These are phyloP conservation scores for Macrosteles quadrilineatus DNA, from an alignment of 1,140 invertebrate species.

Conservation along the genomic window DNA sequence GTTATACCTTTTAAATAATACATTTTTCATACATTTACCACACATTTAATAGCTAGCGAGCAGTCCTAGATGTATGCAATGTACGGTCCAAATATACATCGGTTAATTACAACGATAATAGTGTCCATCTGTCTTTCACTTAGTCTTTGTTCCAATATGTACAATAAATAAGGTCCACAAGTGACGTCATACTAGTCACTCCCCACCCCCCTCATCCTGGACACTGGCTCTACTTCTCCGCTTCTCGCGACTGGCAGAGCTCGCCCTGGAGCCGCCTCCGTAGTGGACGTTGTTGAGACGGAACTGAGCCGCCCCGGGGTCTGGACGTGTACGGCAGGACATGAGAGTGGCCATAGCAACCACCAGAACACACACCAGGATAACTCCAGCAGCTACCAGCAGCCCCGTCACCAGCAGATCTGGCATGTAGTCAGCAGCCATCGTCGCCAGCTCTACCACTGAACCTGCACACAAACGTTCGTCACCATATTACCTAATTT, in stretches of 20 bases:
- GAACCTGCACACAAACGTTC: not conserved
- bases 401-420: conserved; percentile 8
- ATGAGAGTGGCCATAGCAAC: conserved; percentile 4
- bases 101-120: too few relatives aligned
- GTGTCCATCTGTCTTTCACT: too few relatives aligned
- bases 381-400: conserved; percentile 2
- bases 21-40: too few relatives aligned
- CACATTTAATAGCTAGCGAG: too few relatives aligned
- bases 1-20: too few relatives aligned
- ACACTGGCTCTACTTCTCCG: not conserved
- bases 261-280: not conserved
- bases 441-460: not conserved
- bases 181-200: not conserved
- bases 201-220: conserved; percentile 20
- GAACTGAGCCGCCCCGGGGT: not conserved
- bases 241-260: not conserved
- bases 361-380: conserved; percentile 15
- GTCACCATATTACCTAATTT: not conserved
- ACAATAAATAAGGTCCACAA: too few relatives aligned
- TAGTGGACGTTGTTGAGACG: conserved; percentile 13
- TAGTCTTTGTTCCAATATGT: too few relatives aligned
- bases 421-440: conserved; percentile 18
- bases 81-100: too few relatives aligned
- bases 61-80: too few relatives aligned
- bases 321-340: not conserved